phyloP scores from a whole-genome alignment of 2,797 vertebrate genomes.

The Otus scops region DNA sequence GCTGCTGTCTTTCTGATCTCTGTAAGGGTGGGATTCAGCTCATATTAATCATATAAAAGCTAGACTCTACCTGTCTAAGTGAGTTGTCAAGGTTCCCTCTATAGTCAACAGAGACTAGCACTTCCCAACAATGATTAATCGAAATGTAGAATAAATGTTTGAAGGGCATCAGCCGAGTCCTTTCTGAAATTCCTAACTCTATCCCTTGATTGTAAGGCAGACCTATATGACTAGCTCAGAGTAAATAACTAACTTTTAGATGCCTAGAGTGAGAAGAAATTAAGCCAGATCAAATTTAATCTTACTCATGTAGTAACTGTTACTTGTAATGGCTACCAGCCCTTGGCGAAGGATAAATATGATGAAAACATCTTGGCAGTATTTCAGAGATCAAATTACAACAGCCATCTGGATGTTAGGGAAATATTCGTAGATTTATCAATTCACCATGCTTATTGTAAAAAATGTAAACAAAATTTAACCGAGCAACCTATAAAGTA shows the following conservation, averaged over 20 bases:
- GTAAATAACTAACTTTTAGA: not conserved
- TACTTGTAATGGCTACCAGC: not conserved
- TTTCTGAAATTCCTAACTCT: not conserved
- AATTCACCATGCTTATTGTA: not conserved
- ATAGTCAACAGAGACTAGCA: not conserved
- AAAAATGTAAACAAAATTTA: not conserved
- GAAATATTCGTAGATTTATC: not conserved
- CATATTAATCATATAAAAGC: not conserved
- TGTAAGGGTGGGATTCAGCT: not conserved
- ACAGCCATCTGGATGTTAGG: not conserved
- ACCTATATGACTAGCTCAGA: not conserved
- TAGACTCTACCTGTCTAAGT: not conserved
- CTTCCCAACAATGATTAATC: not conserved
- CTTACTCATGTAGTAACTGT: not conserved
- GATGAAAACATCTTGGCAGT: not conserved
- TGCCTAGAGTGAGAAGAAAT: not conserved
- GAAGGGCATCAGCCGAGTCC: not conserved
- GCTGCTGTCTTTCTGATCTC: not conserved
- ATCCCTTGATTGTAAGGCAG: not conserved
- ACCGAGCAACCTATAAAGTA: not conserved
- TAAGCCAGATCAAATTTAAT: not conserved
- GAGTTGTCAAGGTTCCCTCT: constrained; percentile 49
- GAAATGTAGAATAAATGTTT: not conserved
- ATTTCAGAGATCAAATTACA: not conserved
- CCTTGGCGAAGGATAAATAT: not conserved